Conservation (phyloP, 2,113 vertebrate genomes). For the Pangasianodon gigas region DNA sequence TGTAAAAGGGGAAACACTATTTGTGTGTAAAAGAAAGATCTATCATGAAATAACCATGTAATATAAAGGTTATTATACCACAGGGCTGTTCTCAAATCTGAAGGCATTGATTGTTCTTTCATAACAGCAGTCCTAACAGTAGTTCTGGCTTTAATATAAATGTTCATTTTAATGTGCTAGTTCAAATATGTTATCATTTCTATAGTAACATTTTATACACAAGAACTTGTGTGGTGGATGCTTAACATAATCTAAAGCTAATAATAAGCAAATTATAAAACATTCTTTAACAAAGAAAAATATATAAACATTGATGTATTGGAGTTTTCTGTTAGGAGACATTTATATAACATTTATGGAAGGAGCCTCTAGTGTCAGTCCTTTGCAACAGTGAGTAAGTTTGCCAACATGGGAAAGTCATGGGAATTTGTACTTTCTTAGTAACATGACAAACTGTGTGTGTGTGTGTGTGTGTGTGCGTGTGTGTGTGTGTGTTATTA, state of each 20-base stretch:
- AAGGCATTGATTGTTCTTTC: neutral
- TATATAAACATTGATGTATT: neutral
- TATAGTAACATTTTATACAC: no score
- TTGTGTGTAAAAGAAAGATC: neutral
- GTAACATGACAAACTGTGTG: neutral
- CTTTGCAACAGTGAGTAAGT: neutral
- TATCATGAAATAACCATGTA: neutral
- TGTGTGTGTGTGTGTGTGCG: constrained; percentile 7
- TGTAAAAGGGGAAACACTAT: neutral
- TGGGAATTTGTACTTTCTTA: neutral
- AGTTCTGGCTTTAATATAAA: neutral
- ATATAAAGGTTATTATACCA: neutral
- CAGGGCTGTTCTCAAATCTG: neutral
- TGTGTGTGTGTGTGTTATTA: neutral
- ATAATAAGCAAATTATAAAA: neutral
- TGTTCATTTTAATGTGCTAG: neutral
- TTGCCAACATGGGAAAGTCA: neutral
- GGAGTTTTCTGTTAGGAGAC: neutral
- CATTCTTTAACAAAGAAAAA: neutral
- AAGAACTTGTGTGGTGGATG: neutral
- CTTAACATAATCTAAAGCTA: neutral
- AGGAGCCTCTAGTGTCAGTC: neutral
- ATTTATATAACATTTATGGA: neutral
- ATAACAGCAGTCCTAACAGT: no score
- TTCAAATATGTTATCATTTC: neutral